These are phyloP conservation scores for Catostylus mosaicus DNA, from an alignment of 30 jellyfish, hydroid and myxozoan species.

Conservation along the genomic window DNA sequence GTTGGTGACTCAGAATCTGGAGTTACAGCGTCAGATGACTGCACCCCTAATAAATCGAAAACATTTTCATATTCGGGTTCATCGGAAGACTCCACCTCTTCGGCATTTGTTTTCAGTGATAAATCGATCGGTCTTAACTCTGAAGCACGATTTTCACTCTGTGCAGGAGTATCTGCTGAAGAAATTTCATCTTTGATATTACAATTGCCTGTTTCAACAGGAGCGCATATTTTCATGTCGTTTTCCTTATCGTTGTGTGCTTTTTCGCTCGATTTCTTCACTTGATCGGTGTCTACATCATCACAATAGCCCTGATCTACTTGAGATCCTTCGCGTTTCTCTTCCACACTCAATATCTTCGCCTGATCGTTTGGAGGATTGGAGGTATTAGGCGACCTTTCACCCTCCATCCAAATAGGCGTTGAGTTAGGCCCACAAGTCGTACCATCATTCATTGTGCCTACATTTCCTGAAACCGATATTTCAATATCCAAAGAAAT, in stretches of 20 bases:
- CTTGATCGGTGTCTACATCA: too few relatives aligned
- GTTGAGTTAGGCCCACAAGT: slow-evolving; percentile 45
- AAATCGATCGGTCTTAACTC: background rate
- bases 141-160: background rate
- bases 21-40: background rate
- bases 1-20: slow-evolving; percentile 23
- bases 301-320: too few relatives aligned
- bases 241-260: background rate
- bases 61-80: slow-evolving; percentile 66
- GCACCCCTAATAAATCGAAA: slow-evolving; percentile 39
- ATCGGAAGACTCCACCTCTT: slow-evolving; percentile 9
- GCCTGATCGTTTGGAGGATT: background rate
- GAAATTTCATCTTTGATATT: background rate
- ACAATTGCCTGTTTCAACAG: background rate
- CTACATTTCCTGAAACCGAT: slow-evolving; percentile 72
- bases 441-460: slow-evolving; percentile 16
- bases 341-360: slow-evolving; percentile 6
- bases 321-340: background rate
- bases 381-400: slow-evolving; percentile 5
- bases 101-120: background rate
- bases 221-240: background rate
- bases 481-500: slow-evolving; percentile 58
- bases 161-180: background rate
- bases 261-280: too few relatives aligned
- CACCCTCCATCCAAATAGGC: slow-evolving; percentile 12